A percentile compares a stretch with the other conserved stretches of the same genome.
Conservation (phyloP, 2,888 invertebrate species). For the Strigamia crassipes region DNA sequence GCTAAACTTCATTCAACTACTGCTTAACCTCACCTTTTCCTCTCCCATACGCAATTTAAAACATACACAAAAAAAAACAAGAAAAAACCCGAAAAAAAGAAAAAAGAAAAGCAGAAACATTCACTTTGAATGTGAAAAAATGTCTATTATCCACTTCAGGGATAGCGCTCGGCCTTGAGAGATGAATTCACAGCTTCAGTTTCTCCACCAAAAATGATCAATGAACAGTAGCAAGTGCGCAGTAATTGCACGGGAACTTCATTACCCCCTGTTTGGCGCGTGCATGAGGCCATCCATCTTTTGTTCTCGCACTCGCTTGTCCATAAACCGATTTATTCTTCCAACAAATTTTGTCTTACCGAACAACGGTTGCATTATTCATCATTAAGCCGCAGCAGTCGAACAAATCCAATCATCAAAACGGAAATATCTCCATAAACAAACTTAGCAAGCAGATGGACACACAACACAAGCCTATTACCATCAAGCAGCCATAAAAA, state of each 20-base stretch:
- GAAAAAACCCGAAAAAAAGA: too few species aligned
- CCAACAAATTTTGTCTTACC: slow-evolving; percentile 32
- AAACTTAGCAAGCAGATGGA: background rate
- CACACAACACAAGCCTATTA: slow-evolving; percentile 11
- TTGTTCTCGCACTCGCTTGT: slow-evolving; percentile 31
- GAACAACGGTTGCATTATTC: slow-evolving; percentile 18
- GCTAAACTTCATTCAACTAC: background rate
- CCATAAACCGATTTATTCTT: slow-evolving; percentile 32
- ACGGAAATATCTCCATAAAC: slow-evolving; percentile 23
- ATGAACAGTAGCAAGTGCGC: slow-evolving; percentile 23
- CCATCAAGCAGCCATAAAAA: background rate
- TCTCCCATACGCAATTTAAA: background rate
- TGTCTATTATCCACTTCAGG: background rate
- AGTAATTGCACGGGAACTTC: slow-evolving; percentile 34
- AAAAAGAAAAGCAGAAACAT: background rate
- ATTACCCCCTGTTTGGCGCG: slow-evolving; percentile 33
- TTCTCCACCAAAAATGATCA: slow-evolving; percentile 32
- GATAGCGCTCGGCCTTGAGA: background rate
- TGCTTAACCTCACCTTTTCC: background rate
- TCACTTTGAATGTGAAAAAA: background rate
- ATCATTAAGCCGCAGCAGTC: slow-evolving; percentile 19
- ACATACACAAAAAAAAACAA: background rate
- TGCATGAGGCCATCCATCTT: slow-evolving; percentile 31
- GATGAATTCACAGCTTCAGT: slow-evolving; percentile 27
- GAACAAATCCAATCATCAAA: slow-evolving; percentile 19